A percentile compares a stretch with the other conserved stretches of the same genome.
Evolutionary conservation across 2,888 invertebrate genomes (phyloP).

Genomic region (Mechanitis messenoides): DNA sequence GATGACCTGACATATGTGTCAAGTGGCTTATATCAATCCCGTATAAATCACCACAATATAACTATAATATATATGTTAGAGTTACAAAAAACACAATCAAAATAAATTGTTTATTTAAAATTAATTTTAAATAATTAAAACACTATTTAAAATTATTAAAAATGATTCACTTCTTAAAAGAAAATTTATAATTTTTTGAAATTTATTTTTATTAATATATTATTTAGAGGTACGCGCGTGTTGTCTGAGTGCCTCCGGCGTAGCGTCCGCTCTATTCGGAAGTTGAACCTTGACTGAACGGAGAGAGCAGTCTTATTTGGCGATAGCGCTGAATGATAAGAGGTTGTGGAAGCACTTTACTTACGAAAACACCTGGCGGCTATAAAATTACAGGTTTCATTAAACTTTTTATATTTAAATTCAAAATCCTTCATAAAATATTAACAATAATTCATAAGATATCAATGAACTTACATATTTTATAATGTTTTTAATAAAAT

Average conservation of each 20-base stretch:
- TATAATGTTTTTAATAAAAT: too few species aligned
- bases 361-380: not conserved
- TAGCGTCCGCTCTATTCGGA: conserved; percentile 11
- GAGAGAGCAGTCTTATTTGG: conserved; percentile 3
- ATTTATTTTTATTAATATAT: too few species aligned
- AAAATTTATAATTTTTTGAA: too few species aligned
- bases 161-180: too few species aligned
- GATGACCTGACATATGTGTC: not conserved
- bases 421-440: too few species aligned
- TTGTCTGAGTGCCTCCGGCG: not conserved
- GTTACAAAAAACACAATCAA: too few species aligned
- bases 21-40: not conserved
- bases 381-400: not conserved
- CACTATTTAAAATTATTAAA: too few species aligned
- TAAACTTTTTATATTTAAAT: not conserved
- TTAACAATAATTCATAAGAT: too few species aligned
- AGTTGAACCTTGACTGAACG: conserved; percentile 15
- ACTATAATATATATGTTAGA: not conserved
- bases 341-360: not conserved
- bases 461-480: too few species aligned
- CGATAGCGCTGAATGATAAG: conserved; percentile 6
- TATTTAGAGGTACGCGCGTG: not conserved
- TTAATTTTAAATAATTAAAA: too few species aligned
- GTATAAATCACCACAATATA: not conserved
- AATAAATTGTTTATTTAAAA: too few species aligned